Base-by-base conservation (phyloP, 1,140 invertebrate species). In the Zaprionus nigranus region DNA sequence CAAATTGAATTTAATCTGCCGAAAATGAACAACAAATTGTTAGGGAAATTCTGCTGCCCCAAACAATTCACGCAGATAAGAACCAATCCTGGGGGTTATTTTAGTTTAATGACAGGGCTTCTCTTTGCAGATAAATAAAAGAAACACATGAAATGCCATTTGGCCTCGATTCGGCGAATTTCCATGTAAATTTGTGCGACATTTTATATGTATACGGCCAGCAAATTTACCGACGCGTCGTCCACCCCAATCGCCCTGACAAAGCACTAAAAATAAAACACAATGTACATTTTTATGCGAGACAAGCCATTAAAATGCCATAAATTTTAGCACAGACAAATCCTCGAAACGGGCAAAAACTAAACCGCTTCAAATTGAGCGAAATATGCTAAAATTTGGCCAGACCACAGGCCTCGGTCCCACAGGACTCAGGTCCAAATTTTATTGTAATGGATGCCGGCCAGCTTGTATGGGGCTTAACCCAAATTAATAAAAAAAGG, bases 321-420 rank as follows among this genome's bases (percentile, higher is more conserved):
- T 88, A 83, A 88, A 87, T 87, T 87, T 74, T 49, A 78, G 79
- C 84, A 78, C 75, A 67, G 78, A 79, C 80, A 87, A 88, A 88
- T 88, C 70, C 77, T 60, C 56, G 67, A 46, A 60, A 43, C 57
- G 62, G 22, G 58, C 70, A 66, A 77, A 78, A 87, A 87, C 80
- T 83, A 87, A 87, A 87, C 80, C 83, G 72, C 79, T 79, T 86
- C 82, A 86, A 87, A 87, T 81, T 88, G 84, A 72, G 68, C 83
- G 77, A 87, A 86, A 88, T 83, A 88, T 87, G 80, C 73, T 80
- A 82, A 86, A 87, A 82, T 75, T 70, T 73, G 53, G 43, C 68
- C 63, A 57, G 54, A 76, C 62, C 66, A 74, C 30, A 81, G 79
- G 26, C 34, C 60, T 40, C 67, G 49, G 43, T 51, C 43, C 30